Base-by-base conservation (phyloP, 2,888 invertebrate genomes). In the Acrocyrtus sp. region DNA sequence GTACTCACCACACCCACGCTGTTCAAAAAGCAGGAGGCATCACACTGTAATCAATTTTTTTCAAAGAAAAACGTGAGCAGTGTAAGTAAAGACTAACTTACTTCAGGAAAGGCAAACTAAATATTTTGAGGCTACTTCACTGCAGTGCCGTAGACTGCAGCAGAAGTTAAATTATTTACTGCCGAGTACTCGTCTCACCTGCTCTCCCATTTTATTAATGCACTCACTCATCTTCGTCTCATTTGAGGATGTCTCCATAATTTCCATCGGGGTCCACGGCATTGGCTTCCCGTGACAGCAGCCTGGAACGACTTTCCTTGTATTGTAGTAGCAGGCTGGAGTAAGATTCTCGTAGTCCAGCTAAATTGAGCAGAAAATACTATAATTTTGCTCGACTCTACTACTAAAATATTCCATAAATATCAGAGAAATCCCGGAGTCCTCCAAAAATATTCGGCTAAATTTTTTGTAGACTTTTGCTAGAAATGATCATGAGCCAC, bases 281-380 rank as follows among this genome's bases (percentile, higher is more conserved):
- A 79, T 47, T 4, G 78, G 78, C 34, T 69, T 73, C 10, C 75
- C 75, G 67, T 78, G 78, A 57, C 78, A 78, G 70, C 78, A 78
- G 0, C 62, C 69, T 15, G 78, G 58, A 43, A 70, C 61, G 2
- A 62, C 61, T 21, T 70, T 73, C 21, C 62, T 56, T 8, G 53
- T 67, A 19, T 73, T 67, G 47, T 65, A 62, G 39, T 41, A 56
- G 56, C 78, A 78, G 10, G 50, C 43, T 1, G 76, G 76, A 10
- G 21, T 21, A 0, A 78, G 21, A 10, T 69, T 69, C 15, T 62
- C 65, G 27, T 78, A 78, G 21, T 72, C 73, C 8, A 57, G 45
- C 78, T 78, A 17, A 3, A 54, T 43, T 34, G 3, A 57, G 22
- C 6, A 34, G 4, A 43, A 12, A 45, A 24, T 45, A 54, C 41